Conservation (phyloP, 2,797 vertebrate species). For the Pseudochirops cupreus region DNA sequence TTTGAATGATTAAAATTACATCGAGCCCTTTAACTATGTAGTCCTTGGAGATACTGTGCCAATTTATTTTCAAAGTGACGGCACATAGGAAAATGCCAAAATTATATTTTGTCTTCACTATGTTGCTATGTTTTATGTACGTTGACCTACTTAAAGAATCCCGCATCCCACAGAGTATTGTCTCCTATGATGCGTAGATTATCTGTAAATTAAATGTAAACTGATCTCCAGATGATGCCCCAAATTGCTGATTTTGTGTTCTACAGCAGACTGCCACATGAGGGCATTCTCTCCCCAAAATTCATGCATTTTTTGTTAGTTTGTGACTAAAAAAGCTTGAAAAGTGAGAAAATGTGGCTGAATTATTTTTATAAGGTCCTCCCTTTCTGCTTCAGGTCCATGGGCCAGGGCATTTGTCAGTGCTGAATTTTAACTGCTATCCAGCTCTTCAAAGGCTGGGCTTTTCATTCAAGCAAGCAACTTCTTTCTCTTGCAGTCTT, state of each 20-base stretch:
- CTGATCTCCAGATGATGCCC: background rate
- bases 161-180: background rate
- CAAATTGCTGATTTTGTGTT: constrained; percentile 16
- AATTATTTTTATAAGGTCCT: background rate
- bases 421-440: constrained; percentile 32
- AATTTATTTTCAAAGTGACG: constrained; percentile 27
- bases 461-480: background rate
- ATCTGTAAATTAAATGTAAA: constrained; percentile 34
- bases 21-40: background rate
- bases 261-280: constrained; percentile 63
- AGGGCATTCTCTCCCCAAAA: constrained; percentile 71
- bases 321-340: background rate
- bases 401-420: constrained; percentile 16
- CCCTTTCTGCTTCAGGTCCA: constrained; percentile 18
- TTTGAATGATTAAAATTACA: background rate
- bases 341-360: background rate
- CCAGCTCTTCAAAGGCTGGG: background rate
- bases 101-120: background rate
- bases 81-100: background rate
- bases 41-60: constrained; percentile 22
- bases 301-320: background rate
- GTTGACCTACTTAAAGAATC: too few relatives aligned
- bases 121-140: fast-evolving
- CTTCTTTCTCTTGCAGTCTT: constrained; percentile 52
- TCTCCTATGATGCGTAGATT: background rate